Conservation (phyloP, 2,797 vertebrate species). For the Sciurus vulgaris region DNA sequence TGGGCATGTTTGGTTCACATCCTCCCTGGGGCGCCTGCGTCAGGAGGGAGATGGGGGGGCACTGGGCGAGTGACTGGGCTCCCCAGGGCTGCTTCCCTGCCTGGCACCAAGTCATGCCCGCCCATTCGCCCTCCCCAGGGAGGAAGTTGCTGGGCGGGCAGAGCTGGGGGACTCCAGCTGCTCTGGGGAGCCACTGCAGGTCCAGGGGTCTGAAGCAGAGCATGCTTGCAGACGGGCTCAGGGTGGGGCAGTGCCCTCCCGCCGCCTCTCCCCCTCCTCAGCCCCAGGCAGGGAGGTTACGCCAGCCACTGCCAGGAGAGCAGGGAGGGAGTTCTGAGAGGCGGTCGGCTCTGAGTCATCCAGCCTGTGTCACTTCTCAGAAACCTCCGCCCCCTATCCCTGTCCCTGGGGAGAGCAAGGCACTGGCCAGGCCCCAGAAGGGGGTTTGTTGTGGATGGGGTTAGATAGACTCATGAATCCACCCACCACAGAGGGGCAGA, state of each 20-base stretch:
- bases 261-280: not conserved
- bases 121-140: slow-evolving; percentile 7
- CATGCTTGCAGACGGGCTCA: not conserved
- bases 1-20: slow-evolving; percentile 64
- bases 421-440: slow-evolving; percentile 1
- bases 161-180: not conserved
- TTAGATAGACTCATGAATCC: not conserved
- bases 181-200: not conserved
- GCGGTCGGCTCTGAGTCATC: slow-evolving; percentile 79
- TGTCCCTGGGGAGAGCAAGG: slow-evolving; percentile 69
- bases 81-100: slow-evolving; percentile 60
- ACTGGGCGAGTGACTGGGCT: slow-evolving; percentile 63
- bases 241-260: not conserved
- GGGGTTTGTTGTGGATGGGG: not conserved
- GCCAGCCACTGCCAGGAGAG: slow-evolving; percentile 57
- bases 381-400: slow-evolving; percentile 66
- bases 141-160: slow-evolving; percentile 66
- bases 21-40: slow-evolving; percentile 56
- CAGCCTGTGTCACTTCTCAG: slow-evolving; percentile 82
- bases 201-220: not conserved
- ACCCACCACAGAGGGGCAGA: not conserved
- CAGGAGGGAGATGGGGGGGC: slow-evolving; percentile 15
- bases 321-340: slow-evolving; percentile 67
- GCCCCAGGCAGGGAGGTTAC: slow-evolving; percentile 56
- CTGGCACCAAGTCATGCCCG: slow-evolving; percentile 68